Conservation (phyloP, 2,888 invertebrate species). For the Epiblema foenella region DNA sequence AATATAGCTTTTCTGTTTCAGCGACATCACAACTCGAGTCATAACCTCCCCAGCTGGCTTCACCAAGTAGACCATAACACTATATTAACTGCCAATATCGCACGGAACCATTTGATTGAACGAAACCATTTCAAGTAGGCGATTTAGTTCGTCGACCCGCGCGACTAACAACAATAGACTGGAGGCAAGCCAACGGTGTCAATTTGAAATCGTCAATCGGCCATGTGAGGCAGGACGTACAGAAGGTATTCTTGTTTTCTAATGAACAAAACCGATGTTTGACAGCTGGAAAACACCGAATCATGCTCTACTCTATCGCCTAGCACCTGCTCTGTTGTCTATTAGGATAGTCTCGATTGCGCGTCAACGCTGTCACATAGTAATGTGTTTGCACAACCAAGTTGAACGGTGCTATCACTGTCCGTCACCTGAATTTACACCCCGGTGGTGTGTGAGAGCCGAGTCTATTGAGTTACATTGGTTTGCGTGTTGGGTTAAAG, state of each 20-base stretch:
- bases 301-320: too few relatives aligned
- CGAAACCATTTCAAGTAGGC: constrained; percentile 27
- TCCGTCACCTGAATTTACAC: too few relatives aligned
- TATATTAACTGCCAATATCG: constrained; percentile 7
- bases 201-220: constrained; percentile 38
- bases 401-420: too few relatives aligned
- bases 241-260: not conserved
- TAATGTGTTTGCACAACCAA: too few relatives aligned
- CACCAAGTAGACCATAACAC: not conserved
- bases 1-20: not conserved
- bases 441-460: too few relatives aligned
- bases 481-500: not conserved
- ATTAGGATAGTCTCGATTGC: too few relatives aligned
- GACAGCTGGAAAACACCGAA: too few relatives aligned
- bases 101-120: constrained; percentile 18
- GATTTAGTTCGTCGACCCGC: constrained; percentile 35
- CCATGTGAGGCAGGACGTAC: not conserved
- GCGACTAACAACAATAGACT: constrained; percentile 28
- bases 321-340: too few relatives aligned
- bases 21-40: not conserved
- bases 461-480: constrained; percentile 1
- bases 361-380: too few relatives aligned
- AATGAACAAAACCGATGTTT: too few relatives aligned
- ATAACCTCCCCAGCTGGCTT: not conserved
- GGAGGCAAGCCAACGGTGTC: constrained; percentile 41